Evolutionary conservation across 2,113 vertebrate genomes (phyloP).

Genomic region (Micromys minutus): DNA sequence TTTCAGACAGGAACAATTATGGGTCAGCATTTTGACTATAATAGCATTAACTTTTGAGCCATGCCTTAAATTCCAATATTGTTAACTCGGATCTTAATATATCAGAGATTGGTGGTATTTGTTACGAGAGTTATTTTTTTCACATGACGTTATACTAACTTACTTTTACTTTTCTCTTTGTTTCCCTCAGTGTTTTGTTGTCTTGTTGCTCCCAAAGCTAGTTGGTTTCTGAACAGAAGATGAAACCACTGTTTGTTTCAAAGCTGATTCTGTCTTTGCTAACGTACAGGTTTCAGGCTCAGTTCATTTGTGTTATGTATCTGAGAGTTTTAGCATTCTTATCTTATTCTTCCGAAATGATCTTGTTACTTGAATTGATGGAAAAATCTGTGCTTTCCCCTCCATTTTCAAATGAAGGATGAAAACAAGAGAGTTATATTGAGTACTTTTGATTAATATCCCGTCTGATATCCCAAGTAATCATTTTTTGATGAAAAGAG

Average conservation of each 20-base stretch:
- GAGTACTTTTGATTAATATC: slow-evolving; percentile 60
- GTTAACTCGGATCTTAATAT: neutral
- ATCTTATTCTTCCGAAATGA: slow-evolving; percentile 29
- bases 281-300: slow-evolving; percentile 20
- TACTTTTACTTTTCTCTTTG: neutral
- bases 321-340: slow-evolving; percentile 39
- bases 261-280: slow-evolving; percentile 19
- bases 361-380: slow-evolving; percentile 56
- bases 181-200: neutral
- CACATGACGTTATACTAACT: neutral
- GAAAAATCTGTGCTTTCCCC: neutral
- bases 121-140: neutral
- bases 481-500: slow-evolving; percentile 52
- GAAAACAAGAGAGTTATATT: slow-evolving; percentile 57
- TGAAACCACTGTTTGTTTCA: slow-evolving; percentile 26
- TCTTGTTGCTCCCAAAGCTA: neutral
- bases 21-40: too few species aligned
- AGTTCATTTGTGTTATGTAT: slow-evolving; percentile 30
- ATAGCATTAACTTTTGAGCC: slow-evolving; percentile 7
- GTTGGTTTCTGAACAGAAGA: slow-evolving; percentile 41
- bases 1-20: too few species aligned
- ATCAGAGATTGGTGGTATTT: neutral
- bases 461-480: slow-evolving; percentile 43
- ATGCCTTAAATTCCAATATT: neutral
- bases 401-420: slow-evolving; percentile 55